Base-by-base conservation (phyloP, 1,140 invertebrate species). In the Drosophila auraria region DNA sequence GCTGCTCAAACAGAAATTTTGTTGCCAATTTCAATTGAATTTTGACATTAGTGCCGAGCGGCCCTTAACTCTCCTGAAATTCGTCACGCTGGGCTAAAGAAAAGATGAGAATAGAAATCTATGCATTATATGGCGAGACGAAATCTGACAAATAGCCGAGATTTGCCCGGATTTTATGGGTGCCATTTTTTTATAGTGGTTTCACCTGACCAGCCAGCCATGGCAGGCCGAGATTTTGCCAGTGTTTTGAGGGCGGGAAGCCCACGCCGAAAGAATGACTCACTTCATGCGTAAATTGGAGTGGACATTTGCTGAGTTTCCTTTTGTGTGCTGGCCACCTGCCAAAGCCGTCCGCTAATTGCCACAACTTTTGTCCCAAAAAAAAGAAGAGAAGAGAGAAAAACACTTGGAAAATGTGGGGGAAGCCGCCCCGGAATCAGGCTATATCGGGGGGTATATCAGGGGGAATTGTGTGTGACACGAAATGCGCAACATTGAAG, bases 401-500 rank as follows among this genome's bases (percentile, higher is more conserved):
- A 36, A 58, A 58, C 9, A 33, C 45, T 20, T 57, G 54, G 54
- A 57, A 57, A 40, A 56, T 38, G 33, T 8, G 8, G 36, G 12
- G 54, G 27, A 36, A n/a, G 36, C 27, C 27, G 20, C 40, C 40
- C n/a, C 17, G 44, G 33, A 36, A 36, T 36, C 25, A 8, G n/a
- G 53, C 33, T 23, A 38, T 15, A 15, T 11, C n/a, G 12, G 33
- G 20, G 40, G 25, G 27, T 51, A 79, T 59, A 81, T 51, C 42
- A 20, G 20, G 49, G 33, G 40, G 69, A 77, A 80, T 68, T 69
- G 74, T 82, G 74, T 86, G 61, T 58, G 62, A 81, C 61, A 81
- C 63, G 76, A 71, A 86, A 82, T 72, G 73, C 81, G 77, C 66
- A 80, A 71, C 87, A 84, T 81, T 83, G 83, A 87, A 87, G 84